Evolutionary conservation across 2,888 invertebrate genomes (phyloP).

Genomic region (Mythimna albipuncta): DNA sequence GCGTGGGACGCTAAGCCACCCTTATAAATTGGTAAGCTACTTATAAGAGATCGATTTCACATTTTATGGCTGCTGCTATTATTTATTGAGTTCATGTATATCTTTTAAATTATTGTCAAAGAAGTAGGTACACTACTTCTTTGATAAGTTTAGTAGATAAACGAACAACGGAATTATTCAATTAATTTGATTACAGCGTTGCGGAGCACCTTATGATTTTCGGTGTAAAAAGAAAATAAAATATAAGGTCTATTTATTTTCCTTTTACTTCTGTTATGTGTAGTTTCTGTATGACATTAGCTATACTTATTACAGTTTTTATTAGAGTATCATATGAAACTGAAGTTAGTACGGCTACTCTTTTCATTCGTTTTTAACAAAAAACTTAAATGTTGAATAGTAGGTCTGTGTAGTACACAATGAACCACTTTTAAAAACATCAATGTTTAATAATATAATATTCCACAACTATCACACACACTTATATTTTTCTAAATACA

Average conservation of each 20-base stretch:
- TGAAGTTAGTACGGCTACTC: too few species aligned
- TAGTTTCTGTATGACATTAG: neutral
- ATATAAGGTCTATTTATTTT: neutral
- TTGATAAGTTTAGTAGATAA: neutral
- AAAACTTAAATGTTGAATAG: too few species aligned
- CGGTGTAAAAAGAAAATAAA: neutral
- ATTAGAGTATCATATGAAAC: too few species aligned
- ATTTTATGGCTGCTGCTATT: slow-evolving; percentile 39
- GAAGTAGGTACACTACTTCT: neutral
- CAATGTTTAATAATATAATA: too few species aligned
- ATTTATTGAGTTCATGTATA: slow-evolving; percentile 44
- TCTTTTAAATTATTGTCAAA: slow-evolving; percentile 46
- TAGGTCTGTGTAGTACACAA: too few species aligned
- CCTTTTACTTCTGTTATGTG: neutral
- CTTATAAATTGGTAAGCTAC: slow-evolving; percentile 84
- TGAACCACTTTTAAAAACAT: too few species aligned
- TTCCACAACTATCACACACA: too few species aligned
- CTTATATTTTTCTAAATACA: too few species aligned
- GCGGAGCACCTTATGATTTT: too few species aligned
- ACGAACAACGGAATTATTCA: too few species aligned
- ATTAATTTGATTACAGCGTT: too few species aligned
- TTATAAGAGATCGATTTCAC: slow-evolving; percentile 80
- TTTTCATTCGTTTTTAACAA: too few species aligned
- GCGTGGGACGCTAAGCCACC: slow-evolving; percentile 74
- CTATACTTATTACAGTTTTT: neutral